phyloP scores from a whole-genome alignment of 2,888 invertebrate genomes.

The Spilosoma lubricipeda region DNA sequence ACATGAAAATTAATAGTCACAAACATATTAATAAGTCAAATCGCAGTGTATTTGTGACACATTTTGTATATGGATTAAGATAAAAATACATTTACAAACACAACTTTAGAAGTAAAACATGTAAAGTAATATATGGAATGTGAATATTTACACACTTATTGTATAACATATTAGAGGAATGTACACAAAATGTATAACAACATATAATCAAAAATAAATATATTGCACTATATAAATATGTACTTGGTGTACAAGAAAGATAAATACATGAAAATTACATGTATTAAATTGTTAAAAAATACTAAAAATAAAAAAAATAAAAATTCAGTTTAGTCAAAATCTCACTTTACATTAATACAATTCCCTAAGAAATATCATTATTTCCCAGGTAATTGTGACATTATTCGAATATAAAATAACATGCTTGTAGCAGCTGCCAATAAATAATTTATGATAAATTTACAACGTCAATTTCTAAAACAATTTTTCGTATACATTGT shows the following conservation, averaged over 20 bases:
- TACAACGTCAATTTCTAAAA: background rate
- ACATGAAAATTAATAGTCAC: background rate
- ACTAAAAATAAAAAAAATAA: too few relatives aligned
- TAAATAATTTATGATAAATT: background rate
- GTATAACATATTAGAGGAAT: slow-evolving; percentile 33
- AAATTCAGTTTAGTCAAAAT: slow-evolving; percentile 32
- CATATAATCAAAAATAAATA: slow-evolving; percentile 35
- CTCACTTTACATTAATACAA: slow-evolving; percentile 31
- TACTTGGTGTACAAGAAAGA: slow-evolving; percentile 29
- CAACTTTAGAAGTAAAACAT: slow-evolving; percentile 22
- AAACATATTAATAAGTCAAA: background rate
- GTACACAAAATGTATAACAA: slow-evolving; percentile 33
- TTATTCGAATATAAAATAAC: background rate
- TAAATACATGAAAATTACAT: slow-evolving; percentile 27
- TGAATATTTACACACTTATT: slow-evolving; percentile 27
- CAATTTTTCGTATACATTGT: background rate
- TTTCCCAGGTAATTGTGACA: slow-evolving; percentile 9
- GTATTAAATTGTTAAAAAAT: slow-evolving; percentile 5
- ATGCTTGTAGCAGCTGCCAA: slow-evolving; percentile 14
- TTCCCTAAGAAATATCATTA: too few relatives aligned
- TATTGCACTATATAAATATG: slow-evolving; percentile 44
- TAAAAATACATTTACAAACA: slow-evolving; percentile 13
- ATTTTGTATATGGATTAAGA: background rate
- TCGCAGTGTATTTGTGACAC: background rate
- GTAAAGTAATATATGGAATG: slow-evolving; percentile 30